Evolutionary conservation across 92 coral and sea anemone genomes (phyloP).

Genomic region (Pocillopora meandrina): DNA sequence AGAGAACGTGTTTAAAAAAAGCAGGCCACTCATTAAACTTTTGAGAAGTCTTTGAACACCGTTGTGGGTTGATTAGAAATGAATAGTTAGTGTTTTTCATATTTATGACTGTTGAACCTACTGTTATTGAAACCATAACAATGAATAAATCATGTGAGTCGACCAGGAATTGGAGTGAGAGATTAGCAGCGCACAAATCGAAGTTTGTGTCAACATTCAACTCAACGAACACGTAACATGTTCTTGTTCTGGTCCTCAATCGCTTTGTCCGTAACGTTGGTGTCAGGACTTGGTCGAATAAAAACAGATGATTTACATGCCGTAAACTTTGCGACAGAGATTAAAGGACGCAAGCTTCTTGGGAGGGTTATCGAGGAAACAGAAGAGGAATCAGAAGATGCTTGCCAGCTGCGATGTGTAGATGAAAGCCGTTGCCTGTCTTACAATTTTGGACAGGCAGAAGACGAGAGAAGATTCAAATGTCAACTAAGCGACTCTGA

Average conservation of each 20-base stretch:
- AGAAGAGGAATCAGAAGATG: neutral
- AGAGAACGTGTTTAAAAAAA: too few species aligned
- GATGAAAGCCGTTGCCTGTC: constrained; percentile 14
- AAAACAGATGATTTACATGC: neutral
- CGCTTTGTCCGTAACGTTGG: neutral
- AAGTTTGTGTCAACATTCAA: neutral
- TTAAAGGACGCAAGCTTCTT: neutral
- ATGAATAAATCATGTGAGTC: too few species aligned
- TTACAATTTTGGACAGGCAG: constrained; percentile 17
- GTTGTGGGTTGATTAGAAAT: too few species aligned
- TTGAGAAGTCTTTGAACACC: too few species aligned
- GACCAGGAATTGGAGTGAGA: too few species aligned
- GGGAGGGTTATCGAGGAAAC: constrained; percentile 12
- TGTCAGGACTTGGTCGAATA: neutral
- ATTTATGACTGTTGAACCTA: too few species aligned
- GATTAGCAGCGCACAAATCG: too few species aligned
- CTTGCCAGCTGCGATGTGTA: constrained; percentile 11
- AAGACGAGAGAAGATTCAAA: neutral
- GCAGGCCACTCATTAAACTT: too few species aligned
- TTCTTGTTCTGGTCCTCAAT: neutral
- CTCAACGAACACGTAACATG: neutral
- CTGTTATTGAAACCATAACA: too few species aligned
- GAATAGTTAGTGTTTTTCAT: too few species aligned
- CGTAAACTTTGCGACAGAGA: constrained; percentile 12
- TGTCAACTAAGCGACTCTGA: too few species aligned